Evolutionary conservation across 2,888 invertebrate species (phyloP), one percentile per base, ranked within the genome.

Genomic region (Deroplatys truncata): DNA sequence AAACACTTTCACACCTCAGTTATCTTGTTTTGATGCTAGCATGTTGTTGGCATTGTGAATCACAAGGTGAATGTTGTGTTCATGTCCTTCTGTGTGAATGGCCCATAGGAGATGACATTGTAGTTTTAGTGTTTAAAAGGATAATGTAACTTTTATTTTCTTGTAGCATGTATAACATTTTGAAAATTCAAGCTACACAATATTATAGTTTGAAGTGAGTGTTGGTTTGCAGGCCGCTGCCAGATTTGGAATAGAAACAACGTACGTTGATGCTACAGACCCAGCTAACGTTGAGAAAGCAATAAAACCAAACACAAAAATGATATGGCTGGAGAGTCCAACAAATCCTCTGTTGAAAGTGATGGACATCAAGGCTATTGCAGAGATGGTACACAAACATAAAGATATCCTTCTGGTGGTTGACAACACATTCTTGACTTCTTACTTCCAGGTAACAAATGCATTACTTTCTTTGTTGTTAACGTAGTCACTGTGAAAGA

Each of bases 311-410:
- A 90, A 91, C 82, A 91, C 91, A 16, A 91, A 94, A 94, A 92
- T 95, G 93, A 94, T 99, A 84, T 99, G 99, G 99, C 93, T 99
- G 90, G 99, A 99, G 94, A 97, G 98, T 0, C 99, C 99, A 0
- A 98, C 99, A n/a, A 99, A 99, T 94, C 99, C 99, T 0, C 94
- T 97, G 16, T 93, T 99, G 91, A 98, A 98, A 94, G 95, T 99
- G n/a, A 95, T 96, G 16, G 99, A 99, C 93, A 97, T 99, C 89
- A 95, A 95, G 92, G 96, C 95, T 0, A 94, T 98, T 72, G 93
- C 95, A 0, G 95, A 96, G 90, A 94, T 96, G 1, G 95, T 96
- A 89, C 96, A 95, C 92, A 93, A 94, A 84, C 93, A 94, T 56
- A 89, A 91, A 88, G 94, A 95, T 86, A 94, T 98, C 84, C 94